phyloP scores from a whole-genome alignment of 2,888 invertebrate genomes.

The Thera britannica region DNA sequence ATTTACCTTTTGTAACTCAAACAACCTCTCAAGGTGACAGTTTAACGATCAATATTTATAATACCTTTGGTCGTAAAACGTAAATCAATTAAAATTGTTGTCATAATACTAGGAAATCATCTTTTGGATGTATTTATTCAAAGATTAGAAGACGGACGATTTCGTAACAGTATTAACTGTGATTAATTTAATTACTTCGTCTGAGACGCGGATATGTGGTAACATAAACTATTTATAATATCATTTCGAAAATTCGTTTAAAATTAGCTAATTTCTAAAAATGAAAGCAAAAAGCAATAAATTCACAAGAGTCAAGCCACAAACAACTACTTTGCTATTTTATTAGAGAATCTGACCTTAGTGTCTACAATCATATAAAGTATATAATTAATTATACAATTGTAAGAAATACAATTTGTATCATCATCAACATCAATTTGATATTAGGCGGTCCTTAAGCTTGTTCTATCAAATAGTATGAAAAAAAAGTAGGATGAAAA shows the following conservation, averaged over 20 bases:
- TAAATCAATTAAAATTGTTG: slow-evolving; percentile 42
- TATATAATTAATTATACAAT: no score
- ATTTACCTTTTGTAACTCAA: slow-evolving; percentile 29
- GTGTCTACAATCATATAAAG: no score
- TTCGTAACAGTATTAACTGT: slow-evolving; percentile 28
- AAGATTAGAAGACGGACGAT: slow-evolving; percentile 39
- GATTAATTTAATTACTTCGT: slow-evolving; percentile 33
- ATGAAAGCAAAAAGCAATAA: slow-evolving; percentile 17
- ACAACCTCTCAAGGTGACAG: slow-evolving; percentile 19
- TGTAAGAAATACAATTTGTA: no score
- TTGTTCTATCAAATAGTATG: no score
- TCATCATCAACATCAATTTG: no score
- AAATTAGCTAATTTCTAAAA: slow-evolving; percentile 15
- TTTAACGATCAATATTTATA: slow-evolving; percentile 29
- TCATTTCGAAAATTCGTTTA: slow-evolving; percentile 3
- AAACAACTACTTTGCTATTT: background rate
- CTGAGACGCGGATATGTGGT: slow-evolving; percentile 32
- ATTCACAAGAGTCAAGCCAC: background rate
- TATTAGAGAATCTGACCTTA: no score
- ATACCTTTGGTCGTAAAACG: slow-evolving; percentile 37
- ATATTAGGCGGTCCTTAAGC: no score
- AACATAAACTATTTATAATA: background rate
- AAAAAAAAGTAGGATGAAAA: no score
- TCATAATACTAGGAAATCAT: slow-evolving; percentile 33
- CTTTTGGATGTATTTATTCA: slow-evolving; percentile 42